A percentile compares a stretch with the other conserved stretches of the same genome.
These are phyloP conservation scores for Helicoverpa assulta DNA, from an alignment of 2,888 invertebrate genomes.

Conservation along the genomic window DNA sequence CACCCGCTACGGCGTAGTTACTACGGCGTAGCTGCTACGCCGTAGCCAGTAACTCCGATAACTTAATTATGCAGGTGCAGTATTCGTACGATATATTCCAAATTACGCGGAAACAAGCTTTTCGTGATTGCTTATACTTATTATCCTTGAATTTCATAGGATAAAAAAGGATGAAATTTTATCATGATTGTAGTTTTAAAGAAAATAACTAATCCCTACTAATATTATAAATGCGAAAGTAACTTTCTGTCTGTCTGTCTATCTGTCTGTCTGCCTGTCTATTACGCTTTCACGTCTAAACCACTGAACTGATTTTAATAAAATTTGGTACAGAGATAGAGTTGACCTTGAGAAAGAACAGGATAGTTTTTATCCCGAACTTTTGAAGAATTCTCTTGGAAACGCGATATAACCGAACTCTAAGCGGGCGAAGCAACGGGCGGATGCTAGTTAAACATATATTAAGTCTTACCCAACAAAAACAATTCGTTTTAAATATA, in stretches of 20 bases:
- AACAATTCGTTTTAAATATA: neutral
- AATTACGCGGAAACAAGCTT: slow-evolving; percentile 6
- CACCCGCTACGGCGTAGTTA: neutral
- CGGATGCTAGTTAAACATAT: too few relatives aligned
- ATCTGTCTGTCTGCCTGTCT: too few relatives aligned
- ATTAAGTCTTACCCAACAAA: neutral
- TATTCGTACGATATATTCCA: slow-evolving; percentile 1
- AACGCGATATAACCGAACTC: too few relatives aligned
- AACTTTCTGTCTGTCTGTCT: too few relatives aligned
- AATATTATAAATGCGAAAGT: too few relatives aligned
- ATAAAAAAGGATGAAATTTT: neutral
- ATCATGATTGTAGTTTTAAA: neutral
- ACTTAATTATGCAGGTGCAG: slow-evolving; percentile 28
- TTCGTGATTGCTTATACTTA: slow-evolving; percentile 7
- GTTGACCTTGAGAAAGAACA: too few relatives aligned
- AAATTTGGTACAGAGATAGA: too few relatives aligned
- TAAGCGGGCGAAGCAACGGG: too few relatives aligned
- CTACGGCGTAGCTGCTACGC: slow-evolving; percentile 32
- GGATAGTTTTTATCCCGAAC: too few relatives aligned
- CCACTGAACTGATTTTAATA: too few relatives aligned
- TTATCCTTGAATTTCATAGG: slow-evolving; percentile 9
- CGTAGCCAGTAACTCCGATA: slow-evolving; percentile 31
- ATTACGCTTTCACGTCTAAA: too few relatives aligned
- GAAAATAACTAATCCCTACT: neutral
- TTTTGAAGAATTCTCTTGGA: too few relatives aligned